phyloP scores from a whole-genome alignment of 1,140 invertebrate species.

The Bombus impatiens region DNA sequence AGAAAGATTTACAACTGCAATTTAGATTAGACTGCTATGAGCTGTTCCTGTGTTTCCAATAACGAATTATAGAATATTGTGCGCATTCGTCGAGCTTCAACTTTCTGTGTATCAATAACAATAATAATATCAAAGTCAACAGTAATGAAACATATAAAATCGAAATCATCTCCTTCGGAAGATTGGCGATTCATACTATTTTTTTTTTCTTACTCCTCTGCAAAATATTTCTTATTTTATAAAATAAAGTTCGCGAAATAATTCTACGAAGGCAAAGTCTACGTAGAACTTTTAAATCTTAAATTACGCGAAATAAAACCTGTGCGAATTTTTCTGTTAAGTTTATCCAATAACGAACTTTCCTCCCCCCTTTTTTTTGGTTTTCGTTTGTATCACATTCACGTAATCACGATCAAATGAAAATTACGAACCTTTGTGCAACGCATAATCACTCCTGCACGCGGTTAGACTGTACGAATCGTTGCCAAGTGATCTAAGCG shows the following conservation, averaged over 20 bases:
- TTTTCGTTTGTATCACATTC: neutral
- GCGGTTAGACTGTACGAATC: neutral
- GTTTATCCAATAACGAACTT: too few species aligned
- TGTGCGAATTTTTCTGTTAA: too few species aligned
- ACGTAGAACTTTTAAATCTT: too few species aligned
- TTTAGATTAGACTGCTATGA: constrained; percentile 33
- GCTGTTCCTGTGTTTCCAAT: neutral
- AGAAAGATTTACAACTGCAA: constrained; percentile 32
- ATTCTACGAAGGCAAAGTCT: too few species aligned
- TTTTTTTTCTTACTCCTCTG: too few species aligned
- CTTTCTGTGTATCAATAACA: neutral
- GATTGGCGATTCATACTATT: neutral
- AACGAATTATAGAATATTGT: neutral
- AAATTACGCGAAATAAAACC: too few species aligned
- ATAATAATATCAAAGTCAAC: neutral
- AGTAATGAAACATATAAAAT: neutral
- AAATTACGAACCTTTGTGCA: constrained; percentile 31
- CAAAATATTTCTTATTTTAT: too few species aligned
- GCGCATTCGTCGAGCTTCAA: neutral
- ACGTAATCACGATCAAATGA: neutral
- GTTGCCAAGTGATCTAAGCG: constrained; percentile 57
- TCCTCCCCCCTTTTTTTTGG: too few species aligned
- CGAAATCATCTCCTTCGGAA: neutral
- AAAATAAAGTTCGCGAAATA: too few species aligned
- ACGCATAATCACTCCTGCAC: constrained; percentile 28